phyloP scores from a whole-genome alignment of 2,113 vertebrate genomes.

The Oenanthe melanoleuca region DNA sequence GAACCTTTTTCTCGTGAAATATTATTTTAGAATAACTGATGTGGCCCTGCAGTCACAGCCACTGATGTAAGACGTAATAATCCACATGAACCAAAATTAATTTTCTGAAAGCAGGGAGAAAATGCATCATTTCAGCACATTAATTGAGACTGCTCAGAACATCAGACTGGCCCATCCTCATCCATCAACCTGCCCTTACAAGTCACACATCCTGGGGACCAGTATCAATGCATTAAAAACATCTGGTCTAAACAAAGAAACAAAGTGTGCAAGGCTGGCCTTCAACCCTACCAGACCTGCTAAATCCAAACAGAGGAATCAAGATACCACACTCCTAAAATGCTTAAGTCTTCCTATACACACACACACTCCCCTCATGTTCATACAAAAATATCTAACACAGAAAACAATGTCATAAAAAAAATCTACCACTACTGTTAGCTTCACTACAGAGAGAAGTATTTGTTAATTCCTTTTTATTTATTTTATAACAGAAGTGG shows the following conservation, averaged over 20 bases:
- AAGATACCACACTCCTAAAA: background rate
- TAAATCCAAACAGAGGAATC: background rate
- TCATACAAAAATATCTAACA: background rate
- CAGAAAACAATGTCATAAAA: background rate
- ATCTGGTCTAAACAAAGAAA: background rate
- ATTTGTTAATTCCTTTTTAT: background rate
- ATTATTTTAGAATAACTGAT: slow-evolving; percentile 46
- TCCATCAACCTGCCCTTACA: background rate
- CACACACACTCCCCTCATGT: background rate
- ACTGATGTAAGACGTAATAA: slow-evolving; percentile 20
- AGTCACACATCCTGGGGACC: background rate
- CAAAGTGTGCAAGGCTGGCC: no score
- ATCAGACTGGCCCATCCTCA: background rate
- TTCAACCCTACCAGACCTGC: background rate
- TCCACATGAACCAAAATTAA: slow-evolving; percentile 36
- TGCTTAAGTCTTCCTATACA: background rate
- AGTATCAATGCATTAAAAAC: background rate
- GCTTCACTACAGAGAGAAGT: background rate
- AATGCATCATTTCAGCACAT: slow-evolving; percentile 37
- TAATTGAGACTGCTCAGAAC: background rate
- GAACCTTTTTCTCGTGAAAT: slow-evolving; percentile 4
- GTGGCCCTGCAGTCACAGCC: slow-evolving; percentile 49
- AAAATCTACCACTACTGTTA: background rate
- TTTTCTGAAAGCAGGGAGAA: slow-evolving; percentile 55
- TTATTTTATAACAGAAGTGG: background rate